phyloP scores from a whole-genome alignment of 1,140 invertebrate genomes.

The Microplitis demolitor region DNA sequence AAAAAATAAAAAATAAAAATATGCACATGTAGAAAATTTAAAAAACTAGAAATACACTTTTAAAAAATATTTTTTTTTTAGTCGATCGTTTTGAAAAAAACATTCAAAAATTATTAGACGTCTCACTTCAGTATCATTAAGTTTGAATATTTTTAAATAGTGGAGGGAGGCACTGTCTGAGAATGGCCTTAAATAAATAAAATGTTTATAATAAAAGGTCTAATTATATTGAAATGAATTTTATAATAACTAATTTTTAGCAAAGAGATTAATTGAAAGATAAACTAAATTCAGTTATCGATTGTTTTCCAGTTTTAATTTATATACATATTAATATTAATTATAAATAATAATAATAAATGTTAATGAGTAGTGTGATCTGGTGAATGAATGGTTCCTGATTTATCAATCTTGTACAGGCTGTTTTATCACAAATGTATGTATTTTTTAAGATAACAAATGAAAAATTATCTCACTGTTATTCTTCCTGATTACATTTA shows the following conservation, averaged over 20 bases:
- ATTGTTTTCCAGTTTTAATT: background rate
- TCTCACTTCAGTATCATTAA: no score
- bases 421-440: conserved; percentile 40
- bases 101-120: no score
- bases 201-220: no score
- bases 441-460: conserved; percentile 38
- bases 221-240: no score
- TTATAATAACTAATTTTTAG: background rate
- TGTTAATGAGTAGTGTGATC: background rate
- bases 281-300: background rate
- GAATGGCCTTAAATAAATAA: no score
- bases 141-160: no score
- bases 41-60: no score
- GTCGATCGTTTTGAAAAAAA: no score
- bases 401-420: conserved; percentile 33
- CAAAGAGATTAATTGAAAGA: background rate
- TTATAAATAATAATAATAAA: conserved; percentile 11
- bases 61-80: no score
- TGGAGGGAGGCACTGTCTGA: no score
- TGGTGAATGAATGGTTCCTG: conserved; percentile 15
- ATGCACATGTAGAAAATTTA: no score
- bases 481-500: background rate
- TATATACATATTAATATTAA: background rate
- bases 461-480: conserved; percentile 14
- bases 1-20: no score